Percentiles rank a stretch among this genome's conserved stretches.
Evolutionary conservation across 2,113 vertebrate genomes (phyloP).

Genomic region (Cyphomyrus plagiostoma): DNA sequence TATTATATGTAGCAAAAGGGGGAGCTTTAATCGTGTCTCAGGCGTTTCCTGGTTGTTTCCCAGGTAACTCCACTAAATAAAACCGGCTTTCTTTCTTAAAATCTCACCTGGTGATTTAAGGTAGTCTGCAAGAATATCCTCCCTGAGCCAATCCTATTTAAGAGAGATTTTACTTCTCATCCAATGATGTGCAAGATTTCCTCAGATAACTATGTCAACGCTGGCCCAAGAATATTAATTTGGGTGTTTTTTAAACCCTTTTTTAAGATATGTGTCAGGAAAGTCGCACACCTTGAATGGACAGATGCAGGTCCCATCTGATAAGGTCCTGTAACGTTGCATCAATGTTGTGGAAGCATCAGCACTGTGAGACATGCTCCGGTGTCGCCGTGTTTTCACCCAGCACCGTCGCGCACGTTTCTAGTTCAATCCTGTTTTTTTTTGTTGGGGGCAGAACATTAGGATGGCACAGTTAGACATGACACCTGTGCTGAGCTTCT

Average conservation of each 20-base stretch:
- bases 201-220: not conserved
- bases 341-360: not conserved
- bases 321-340: not conserved
- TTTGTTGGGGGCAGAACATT: not conserved
- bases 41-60: not conserved
- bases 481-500: not conserved
- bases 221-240: not conserved
- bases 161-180: not conserved
- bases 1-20: too few species aligned
- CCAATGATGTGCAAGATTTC: not conserved
- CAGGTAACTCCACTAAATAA: not conserved
- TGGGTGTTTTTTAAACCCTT: not conserved
- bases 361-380: not conserved
- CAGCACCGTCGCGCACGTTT: not conserved
- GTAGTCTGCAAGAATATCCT: not conserved
- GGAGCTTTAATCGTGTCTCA: not conserved
- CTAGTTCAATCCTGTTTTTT: conserved; percentile 14
- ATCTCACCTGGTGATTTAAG: not conserved
- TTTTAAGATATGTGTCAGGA: not conserved
- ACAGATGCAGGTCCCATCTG: not conserved
- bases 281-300: not conserved
- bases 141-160: not conserved
- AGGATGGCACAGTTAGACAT: not conserved
- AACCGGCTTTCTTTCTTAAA: not conserved
- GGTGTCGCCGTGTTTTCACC: not conserved